phyloP scores from a whole-genome alignment of 2,113 vertebrate genomes.

The Nematolebias whitei region DNA sequence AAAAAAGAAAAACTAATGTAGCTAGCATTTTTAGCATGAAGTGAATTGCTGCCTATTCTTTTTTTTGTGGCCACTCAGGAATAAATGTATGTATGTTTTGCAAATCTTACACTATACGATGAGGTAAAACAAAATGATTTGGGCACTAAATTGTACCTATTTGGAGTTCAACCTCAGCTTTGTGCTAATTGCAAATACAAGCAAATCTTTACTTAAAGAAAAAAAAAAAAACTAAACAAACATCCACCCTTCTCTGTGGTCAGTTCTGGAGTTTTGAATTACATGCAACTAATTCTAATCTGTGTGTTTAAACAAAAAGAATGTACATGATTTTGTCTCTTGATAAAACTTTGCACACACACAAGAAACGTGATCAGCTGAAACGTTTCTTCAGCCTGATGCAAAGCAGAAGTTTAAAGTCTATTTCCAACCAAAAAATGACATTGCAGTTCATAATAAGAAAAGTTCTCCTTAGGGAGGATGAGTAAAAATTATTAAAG shows the following conservation, averaged over 20 bases:
- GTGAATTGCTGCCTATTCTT: not conserved
- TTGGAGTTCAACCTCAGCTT: slow-evolving; percentile 41
- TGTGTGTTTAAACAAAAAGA: slow-evolving; percentile 29
- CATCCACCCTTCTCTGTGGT: not conserved
- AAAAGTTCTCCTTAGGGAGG: not conserved
- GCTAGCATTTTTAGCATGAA: not conserved
- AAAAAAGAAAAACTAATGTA: not conserved
- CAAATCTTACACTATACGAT: slow-evolving; percentile 14
- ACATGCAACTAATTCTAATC: slow-evolving; percentile 37
- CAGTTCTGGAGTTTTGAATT: slow-evolving; percentile 19
- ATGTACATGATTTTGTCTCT: slow-evolving; percentile 48
- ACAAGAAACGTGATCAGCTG: slow-evolving; percentile 2
- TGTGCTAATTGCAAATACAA: slow-evolving; percentile 41
- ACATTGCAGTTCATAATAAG: not conserved
- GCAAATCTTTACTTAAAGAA: slow-evolving; percentile 13
- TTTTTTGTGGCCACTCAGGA: not conserved
- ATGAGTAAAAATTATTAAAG: not conserved
- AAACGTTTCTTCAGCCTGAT: not conserved
- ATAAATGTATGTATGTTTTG: slow-evolving; percentile 41
- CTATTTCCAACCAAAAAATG: not conserved
- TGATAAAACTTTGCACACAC: slow-evolving; percentile 39
- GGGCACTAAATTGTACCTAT: slow-evolving; percentile 48
- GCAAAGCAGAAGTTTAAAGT: not conserved
- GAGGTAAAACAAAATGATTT: slow-evolving; percentile 31
- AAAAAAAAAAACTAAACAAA: slow-evolving; percentile 18